Conservation (phyloP, 2,888 invertebrate species). For the Drosophila greeni region DNA sequence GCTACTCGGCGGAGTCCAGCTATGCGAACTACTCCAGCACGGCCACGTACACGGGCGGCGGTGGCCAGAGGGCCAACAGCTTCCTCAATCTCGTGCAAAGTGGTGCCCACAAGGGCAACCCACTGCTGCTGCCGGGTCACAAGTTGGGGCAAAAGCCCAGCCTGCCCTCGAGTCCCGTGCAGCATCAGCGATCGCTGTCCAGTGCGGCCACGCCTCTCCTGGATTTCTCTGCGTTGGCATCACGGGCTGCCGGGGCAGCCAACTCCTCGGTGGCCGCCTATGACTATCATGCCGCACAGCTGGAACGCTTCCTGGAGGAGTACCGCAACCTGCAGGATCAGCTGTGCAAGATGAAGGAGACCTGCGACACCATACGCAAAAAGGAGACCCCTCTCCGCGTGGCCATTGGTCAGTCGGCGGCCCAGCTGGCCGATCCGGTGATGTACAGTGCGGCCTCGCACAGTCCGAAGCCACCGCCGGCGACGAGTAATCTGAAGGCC, state of each 20-base stretch:
- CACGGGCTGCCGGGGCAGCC: constrained; percentile 65
- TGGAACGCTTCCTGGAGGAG: constrained; percentile 89
- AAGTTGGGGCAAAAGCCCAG: constrained; percentile 80
- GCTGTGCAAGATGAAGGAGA: constrained; percentile 88
- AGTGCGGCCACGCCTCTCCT: constrained; percentile 77
- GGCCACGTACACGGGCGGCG: constrained; percentile 73
- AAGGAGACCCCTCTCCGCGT: constrained; percentile 77
- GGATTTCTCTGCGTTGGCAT: constrained; percentile 75
- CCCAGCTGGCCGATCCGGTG: constrained; percentile 79
- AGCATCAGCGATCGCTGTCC: constrained; percentile 77
- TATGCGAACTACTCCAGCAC: constrained; percentile 76
- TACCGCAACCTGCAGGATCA: constrained; percentile 88
- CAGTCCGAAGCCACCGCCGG: constrained; percentile 80
- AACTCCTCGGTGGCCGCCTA: constrained; percentile 82
- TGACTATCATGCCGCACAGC: constrained; percentile 88
- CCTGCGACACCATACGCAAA: constrained; percentile 84
- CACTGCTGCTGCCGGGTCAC: constrained; percentile 27
- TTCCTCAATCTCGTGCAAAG: constrained; percentile 83
- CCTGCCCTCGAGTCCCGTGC: constrained; percentile 84
- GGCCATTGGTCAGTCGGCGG: constrained; percentile 68
- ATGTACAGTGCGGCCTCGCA: constrained; percentile 76
- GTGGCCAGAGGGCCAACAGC: constrained; percentile 82
- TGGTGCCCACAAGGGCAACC: constrained; percentile 66
- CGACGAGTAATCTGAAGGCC: constrained; percentile 81
- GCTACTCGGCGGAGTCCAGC: constrained; percentile 80